Evolutionary conservation across 2,888 invertebrate genomes (phyloP).

Genomic region (Caenorhabditis japonica): DNA sequence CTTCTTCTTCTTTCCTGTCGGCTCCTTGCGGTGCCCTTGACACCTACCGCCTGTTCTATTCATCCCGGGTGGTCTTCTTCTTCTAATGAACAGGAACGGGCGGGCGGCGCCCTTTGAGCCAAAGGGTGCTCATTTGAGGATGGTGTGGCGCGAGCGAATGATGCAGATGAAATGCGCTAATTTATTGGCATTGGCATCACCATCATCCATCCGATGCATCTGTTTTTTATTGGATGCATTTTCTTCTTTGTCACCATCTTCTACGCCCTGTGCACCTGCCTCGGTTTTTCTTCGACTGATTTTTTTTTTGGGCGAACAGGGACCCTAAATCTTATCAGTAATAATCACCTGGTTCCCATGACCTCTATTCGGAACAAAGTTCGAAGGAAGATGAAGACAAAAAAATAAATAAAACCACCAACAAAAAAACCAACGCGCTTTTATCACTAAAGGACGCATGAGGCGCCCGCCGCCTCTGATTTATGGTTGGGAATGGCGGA

Average conservation of each 20-base stretch:
- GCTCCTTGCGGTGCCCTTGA: neutral
- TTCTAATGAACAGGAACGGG: neutral
- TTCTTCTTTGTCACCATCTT: slow-evolving; percentile 2
- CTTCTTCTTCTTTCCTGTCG: neutral
- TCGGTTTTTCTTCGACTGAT: neutral
- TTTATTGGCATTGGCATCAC: slow-evolving; percentile 28
- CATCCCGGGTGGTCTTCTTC: slow-evolving; percentile 1
- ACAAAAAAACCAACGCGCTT: neutral
- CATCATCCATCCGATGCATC: no score
- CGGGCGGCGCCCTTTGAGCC: slow-evolving; percentile 2
- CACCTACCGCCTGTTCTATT: neutral
- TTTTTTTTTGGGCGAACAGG: neutral
- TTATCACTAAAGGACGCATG: slow-evolving; percentile 22
- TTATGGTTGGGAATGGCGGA: slow-evolving; percentile 35
- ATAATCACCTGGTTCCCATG: slow-evolving; percentile 24
- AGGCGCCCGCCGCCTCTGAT: slow-evolving; percentile 19
- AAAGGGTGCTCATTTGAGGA: slow-evolving; percentile 11
- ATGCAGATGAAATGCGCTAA: slow-evolving; percentile 24
- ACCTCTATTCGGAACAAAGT: slow-evolving; percentile 17
- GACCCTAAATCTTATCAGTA: slow-evolving; percentile 1
- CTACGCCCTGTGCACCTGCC: slow-evolving; percentile 5
- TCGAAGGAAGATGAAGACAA: slow-evolving; percentile 1
- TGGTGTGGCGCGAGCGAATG: slow-evolving; percentile 1
- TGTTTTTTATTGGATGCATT: slow-evolving; percentile 39
- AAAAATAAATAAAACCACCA: no score